A percentile compares a stretch with the other conserved stretches of the same genome.
Evolutionary conservation across 2,797 vertebrate genomes (phyloP).

Genomic region (Coregonus sp.): DNA sequence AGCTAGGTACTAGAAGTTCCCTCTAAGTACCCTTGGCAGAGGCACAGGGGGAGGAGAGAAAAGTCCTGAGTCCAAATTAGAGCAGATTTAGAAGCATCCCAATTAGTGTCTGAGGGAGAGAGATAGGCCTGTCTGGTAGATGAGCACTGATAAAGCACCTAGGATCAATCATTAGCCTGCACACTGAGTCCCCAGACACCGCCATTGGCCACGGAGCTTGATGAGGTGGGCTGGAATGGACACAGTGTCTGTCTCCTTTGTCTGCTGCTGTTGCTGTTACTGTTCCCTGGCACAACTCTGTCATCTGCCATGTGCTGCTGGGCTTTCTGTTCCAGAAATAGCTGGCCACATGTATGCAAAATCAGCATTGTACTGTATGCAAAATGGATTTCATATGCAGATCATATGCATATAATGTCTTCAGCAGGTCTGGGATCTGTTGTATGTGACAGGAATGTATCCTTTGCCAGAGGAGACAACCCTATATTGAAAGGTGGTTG

Average conservation of each 20-base stretch:
- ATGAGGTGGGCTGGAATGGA: not conserved
- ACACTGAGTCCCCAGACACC: not conserved
- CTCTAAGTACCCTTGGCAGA: not conserved
- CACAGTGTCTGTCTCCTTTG: not conserved
- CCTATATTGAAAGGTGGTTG: not conserved
- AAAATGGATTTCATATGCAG: not conserved
- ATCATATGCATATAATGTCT: not conserved
- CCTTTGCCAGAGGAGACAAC: not conserved
- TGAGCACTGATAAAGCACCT: slow-evolving; percentile 13
- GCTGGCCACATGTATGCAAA: too few relatives aligned
- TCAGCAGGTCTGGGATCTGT: not conserved
- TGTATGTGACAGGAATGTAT: not conserved
- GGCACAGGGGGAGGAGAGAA: not conserved
- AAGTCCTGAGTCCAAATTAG: slow-evolving; percentile 1
- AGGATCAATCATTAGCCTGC: not conserved
- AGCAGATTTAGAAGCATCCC: slow-evolving; percentile 13
- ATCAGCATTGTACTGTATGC: too few relatives aligned
- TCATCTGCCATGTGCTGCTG: too few relatives aligned
- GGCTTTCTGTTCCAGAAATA: too few relatives aligned
- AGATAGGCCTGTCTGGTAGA: not conserved
- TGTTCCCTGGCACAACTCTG: not conserved
- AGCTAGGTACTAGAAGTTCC: not conserved
- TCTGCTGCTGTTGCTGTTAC: not conserved
- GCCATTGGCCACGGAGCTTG: not conserved
- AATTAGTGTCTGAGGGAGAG: slow-evolving; percentile 17